Evolutionary conservation across 2,797 vertebrate species (phyloP).

Genomic region (Sebastes hubbsi): DNA sequence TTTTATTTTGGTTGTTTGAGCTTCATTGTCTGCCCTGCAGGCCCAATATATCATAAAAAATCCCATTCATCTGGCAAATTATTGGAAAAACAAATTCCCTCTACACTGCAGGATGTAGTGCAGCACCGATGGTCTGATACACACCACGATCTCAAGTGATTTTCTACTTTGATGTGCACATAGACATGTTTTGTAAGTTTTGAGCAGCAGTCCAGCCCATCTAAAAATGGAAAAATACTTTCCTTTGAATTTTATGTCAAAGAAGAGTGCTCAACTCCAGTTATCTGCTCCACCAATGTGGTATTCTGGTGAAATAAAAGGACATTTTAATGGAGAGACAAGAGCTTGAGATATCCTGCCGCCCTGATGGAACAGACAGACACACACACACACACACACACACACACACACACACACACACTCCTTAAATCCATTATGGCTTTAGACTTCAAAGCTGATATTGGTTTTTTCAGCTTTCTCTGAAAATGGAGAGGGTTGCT

Average conservation of each 20-base stretch:
- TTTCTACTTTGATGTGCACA: slow-evolving; percentile 57
- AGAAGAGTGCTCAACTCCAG: slow-evolving; percentile 29
- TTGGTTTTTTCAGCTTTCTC: slow-evolving; percentile 55
- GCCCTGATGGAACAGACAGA: slow-evolving; percentile 65
- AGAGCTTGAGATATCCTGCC: slow-evolving; percentile 60
- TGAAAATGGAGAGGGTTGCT: slow-evolving; percentile 63
- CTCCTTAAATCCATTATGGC: slow-evolving; percentile 75
- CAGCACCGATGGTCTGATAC: slow-evolving; percentile 9
- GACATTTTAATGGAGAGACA: slow-evolving; percentile 68
- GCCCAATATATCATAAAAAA: background rate
- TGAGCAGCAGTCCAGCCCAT: slow-evolving; percentile 18
- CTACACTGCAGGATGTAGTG: background rate
- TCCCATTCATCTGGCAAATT: background rate
- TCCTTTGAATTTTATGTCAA: slow-evolving; percentile 57
- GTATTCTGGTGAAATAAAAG: slow-evolving; percentile 66
- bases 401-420: slow-evolving; percentile 13
- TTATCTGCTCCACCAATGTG: slow-evolving; percentile 35
- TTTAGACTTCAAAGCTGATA: slow-evolving; percentile 79
- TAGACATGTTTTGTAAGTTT: slow-evolving; percentile 42
- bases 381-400: slow-evolving; percentile 17
- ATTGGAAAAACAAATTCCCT: background rate
- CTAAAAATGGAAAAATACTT: slow-evolving; percentile 36
- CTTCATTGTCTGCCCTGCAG: background rate
- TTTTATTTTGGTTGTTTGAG: background rate
- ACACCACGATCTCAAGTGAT: slow-evolving; percentile 19